Evolutionary conservation across 2,888 invertebrate species (phyloP).

Genomic region (Hymenopus coronatus): DNA sequence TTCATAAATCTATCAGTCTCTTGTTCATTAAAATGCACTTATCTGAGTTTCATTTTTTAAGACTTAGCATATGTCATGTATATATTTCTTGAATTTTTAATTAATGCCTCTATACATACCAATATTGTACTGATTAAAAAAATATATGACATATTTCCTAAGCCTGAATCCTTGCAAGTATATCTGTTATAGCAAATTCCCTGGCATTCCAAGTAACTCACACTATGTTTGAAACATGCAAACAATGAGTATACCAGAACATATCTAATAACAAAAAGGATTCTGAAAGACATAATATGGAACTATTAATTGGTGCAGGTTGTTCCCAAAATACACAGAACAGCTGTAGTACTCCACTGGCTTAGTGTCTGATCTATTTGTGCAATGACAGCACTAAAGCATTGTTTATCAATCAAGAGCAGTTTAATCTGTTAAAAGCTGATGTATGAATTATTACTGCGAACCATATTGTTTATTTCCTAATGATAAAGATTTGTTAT

Average conservation of each 20-base stretch:
- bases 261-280: neutral
- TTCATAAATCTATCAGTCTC: constrained; percentile 4
- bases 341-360: neutral
- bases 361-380: too few relatives aligned
- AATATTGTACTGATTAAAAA: neutral
- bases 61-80: neutral
- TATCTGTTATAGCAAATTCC: neutral
- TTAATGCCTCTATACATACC: neutral
- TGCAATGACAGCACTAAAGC: neutral
- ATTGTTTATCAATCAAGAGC: neutral
- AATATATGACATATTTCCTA: neutral
- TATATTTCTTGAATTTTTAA: neutral
- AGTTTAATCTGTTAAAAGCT: too few relatives aligned
- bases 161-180: neutral
- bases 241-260: neutral
- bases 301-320: neutral
- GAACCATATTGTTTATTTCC: too few relatives aligned
- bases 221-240: neutral
- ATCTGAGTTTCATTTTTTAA: neutral
- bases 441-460: too few relatives aligned
- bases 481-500: too few relatives aligned
- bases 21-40: constrained; percentile 8
- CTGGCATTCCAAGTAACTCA: neutral
- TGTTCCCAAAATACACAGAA: neutral
- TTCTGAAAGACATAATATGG: neutral